These are phyloP conservation scores for Lasiurus borealis DNA, from an alignment of 2,113 vertebrate genomes.

Conservation along the genomic window DNA sequence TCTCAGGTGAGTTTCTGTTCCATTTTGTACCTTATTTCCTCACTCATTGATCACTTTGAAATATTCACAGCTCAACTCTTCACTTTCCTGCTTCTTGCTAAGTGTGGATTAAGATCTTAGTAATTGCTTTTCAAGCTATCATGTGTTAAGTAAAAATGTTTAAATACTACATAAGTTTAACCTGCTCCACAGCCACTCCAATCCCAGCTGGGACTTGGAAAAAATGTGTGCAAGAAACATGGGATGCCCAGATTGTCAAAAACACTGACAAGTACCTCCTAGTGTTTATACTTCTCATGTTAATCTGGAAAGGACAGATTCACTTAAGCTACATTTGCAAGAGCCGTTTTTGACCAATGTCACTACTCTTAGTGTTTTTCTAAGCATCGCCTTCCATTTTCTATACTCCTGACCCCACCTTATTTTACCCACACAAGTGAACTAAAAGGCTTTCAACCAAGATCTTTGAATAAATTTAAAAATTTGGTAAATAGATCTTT, in stretches of 20 bases:
- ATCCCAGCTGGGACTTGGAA: neutral
- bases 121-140: constrained; percentile 62
- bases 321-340: neutral
- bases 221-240: constrained; percentile 39
- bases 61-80: neutral
- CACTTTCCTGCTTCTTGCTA: constrained; percentile 49
- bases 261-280: constrained; percentile 53
- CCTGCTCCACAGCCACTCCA: no score
- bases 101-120: neutral
- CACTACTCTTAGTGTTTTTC: neutral
- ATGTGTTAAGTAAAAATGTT: constrained; percentile 54
- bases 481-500: constrained; percentile 11
- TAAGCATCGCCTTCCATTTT: constrained; percentile 10
- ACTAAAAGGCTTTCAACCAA: constrained; percentile 51
- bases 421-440: neutral
- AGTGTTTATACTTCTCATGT: neutral
- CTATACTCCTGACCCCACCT: neutral
- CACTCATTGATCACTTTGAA: neutral
- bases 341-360: neutral
- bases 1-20: neutral
- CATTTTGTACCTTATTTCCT: neutral
- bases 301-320: neutral
- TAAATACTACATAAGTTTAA: constrained; percentile 58
- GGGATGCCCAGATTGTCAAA: constrained; percentile 55
- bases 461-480: neutral